A percentile compares a stretch with the other conserved stretches of the same genome.
These are phyloP conservation scores for Silvanus unidentatus DNA, from an alignment of 2,888 invertebrate genomes.

Conservation along the genomic window DNA sequence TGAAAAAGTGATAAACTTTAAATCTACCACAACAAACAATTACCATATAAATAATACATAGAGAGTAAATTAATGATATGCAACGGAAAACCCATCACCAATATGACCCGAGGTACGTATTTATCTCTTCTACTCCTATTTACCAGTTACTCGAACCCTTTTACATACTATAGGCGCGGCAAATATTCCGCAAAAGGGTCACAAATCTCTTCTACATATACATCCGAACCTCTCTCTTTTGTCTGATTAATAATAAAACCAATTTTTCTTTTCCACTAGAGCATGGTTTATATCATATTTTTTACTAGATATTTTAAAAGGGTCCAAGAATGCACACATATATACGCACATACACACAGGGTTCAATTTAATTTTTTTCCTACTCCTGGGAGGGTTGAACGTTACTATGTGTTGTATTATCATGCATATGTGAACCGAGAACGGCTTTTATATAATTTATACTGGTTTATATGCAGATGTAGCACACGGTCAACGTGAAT, in stretches of 20 bases:
- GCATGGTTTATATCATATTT: conserved; percentile 50
- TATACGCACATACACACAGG: conserved; percentile 34
- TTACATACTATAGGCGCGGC: not conserved
- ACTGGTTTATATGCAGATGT: conserved; percentile 39
- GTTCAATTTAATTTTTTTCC: conserved; percentile 38
- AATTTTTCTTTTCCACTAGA: conserved; percentile 50
- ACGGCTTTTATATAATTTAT: conserved; percentile 33
- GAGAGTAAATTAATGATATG: not conserved
- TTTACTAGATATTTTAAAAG: conserved; percentile 37
- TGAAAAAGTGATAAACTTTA: no score
- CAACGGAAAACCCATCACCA: conserved; percentile 1
- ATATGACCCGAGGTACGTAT: conserved; percentile 1
- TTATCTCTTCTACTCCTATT: not conserved
- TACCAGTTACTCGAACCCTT: conserved; percentile 1
- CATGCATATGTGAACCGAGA: conserved; percentile 36
- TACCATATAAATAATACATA: no score
- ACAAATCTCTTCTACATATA: conserved; percentile 31
- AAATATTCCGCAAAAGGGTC: not conserved
- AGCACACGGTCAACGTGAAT: conserved; percentile 31
- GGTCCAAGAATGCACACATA: conserved; percentile 39
- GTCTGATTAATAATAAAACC: conserved; percentile 45
- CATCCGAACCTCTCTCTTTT: conserved; percentile 40
- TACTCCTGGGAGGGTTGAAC: conserved; percentile 23
- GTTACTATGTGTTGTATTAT: conserved; percentile 29
- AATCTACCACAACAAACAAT: no score